A percentile compares a stretch with the other conserved stretches of the same genome.
phyloP scores from a whole-genome alignment of 2,797 vertebrate genomes.

The Triplophysa bombifrons region DNA sequence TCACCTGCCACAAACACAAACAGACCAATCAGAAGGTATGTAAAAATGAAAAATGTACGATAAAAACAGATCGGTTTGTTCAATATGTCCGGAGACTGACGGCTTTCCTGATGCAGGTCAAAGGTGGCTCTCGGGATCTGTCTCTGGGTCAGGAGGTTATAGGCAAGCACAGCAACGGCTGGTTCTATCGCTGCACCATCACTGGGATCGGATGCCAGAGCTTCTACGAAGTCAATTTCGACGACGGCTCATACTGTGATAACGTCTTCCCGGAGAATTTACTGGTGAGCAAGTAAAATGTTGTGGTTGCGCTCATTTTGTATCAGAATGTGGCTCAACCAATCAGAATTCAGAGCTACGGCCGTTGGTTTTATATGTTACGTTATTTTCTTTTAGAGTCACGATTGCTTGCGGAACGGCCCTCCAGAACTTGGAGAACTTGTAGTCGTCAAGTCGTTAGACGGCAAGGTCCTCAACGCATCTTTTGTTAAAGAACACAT shows the following conservation, averaged over 20 bases:
- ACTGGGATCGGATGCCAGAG: conserved; percentile 88
- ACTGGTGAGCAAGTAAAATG: conserved; percentile 74
- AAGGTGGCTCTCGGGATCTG: conserved; percentile 71
- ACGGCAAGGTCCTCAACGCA: conserved; percentile 84
- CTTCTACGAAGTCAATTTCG: conserved; percentile 95
- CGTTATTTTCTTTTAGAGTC: conserved; percentile 77
- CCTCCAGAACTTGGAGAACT: conserved; percentile 84
- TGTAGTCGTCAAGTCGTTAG: conserved; percentile 82
- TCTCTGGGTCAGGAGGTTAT: conserved; percentile 88
- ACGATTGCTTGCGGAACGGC: conserved; percentile 85
- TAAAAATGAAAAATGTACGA: conserved; percentile 24
- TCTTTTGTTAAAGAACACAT: conserved; percentile 84
- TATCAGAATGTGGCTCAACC: not conserved
- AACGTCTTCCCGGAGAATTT: conserved; percentile 94
- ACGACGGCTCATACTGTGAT: conserved; percentile 95
- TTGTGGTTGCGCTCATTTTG: not conserved
- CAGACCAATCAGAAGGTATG: conserved; percentile 70
- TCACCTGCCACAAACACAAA: conserved; percentile 93
- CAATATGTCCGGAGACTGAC: not conserved
- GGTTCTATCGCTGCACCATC: conserved; percentile 90
- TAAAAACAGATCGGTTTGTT: not conserved
- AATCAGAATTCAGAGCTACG: not conserved
- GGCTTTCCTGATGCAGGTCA: conserved; percentile 40
- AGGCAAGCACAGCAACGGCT: conserved; percentile 85
- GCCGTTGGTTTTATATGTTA: not conserved